Percentiles rank a stretch among this genome's conserved stretches.
These are phyloP conservation scores for Triplophysa yarkandensis DNA, from an alignment of 2,797 vertebrate species.

Conservation along the genomic window DNA sequence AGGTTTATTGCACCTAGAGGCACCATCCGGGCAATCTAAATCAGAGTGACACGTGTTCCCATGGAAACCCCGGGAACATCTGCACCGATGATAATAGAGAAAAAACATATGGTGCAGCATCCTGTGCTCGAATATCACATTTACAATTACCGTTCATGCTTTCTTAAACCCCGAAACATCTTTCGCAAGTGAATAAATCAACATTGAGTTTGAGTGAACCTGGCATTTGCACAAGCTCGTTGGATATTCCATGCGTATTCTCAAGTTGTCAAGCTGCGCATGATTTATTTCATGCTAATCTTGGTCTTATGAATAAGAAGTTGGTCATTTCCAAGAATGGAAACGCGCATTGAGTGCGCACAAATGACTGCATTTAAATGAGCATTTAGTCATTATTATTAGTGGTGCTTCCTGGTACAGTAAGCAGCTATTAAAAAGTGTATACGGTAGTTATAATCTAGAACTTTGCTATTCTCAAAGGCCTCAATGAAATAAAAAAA, in stretches of 20 bases:
- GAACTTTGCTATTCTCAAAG: no score
- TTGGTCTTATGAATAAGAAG: not conserved
- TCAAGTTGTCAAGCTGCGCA: not conserved
- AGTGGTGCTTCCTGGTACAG: not conserved
- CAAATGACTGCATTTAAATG: not conserved
- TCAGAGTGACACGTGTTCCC: slow-evolving; percentile 52
- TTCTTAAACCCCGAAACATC: not conserved
- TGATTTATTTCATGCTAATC: not conserved
- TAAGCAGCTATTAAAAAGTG: not conserved
- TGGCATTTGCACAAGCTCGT: slow-evolving; percentile 17
- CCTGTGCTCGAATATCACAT: slow-evolving; percentile 22
- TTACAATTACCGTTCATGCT: not conserved
- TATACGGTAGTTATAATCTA: no score
- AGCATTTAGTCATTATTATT: not conserved
- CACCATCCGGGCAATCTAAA: slow-evolving; percentile 46
- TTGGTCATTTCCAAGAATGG: not conserved
- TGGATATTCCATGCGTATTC: not conserved
- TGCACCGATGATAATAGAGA: slow-evolving; percentile 38
- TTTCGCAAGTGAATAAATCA: slow-evolving; percentile 1
- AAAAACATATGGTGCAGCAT: slow-evolving; percentile 30
- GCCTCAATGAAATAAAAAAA: no score
- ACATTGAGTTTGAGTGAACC: slow-evolving; percentile 16
- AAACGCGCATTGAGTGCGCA: not conserved
- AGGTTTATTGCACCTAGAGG: slow-evolving; percentile 52
- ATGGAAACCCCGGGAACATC: slow-evolving; percentile 52